phyloP scores from a whole-genome alignment of 2,797 vertebrate genomes.

The Tolypeutes matacus region DNA sequence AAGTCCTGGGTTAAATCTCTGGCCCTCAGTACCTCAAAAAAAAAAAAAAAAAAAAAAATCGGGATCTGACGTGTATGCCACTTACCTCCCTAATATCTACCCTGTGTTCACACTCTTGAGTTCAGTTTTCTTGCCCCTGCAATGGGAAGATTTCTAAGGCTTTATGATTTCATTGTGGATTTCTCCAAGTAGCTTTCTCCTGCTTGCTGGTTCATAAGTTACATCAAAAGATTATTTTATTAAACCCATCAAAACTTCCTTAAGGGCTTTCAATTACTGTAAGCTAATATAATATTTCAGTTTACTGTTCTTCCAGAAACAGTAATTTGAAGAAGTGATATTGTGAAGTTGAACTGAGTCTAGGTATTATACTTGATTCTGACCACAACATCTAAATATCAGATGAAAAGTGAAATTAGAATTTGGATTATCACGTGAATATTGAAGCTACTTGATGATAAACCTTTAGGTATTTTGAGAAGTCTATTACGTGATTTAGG shows the following conservation, averaged over 20 bases:
- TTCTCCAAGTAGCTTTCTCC: background rate
- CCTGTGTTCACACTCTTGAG: background rate
- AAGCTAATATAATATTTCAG: background rate
- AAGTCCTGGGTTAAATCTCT: too few relatives aligned
- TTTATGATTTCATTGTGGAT: slow-evolving; percentile 1
- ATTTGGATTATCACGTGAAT: slow-evolving; percentile 6
- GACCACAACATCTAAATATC: background rate
- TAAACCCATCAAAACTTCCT: background rate
- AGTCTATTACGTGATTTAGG: background rate
- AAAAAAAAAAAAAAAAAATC: too few relatives aligned
- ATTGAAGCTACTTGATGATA: background rate
- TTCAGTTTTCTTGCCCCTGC: background rate
- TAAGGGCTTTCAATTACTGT: background rate
- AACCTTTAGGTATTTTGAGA: slow-evolving; percentile 5
- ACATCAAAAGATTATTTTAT: background rate
- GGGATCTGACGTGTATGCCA: background rate
- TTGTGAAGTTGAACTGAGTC: slow-evolving; percentile 2
- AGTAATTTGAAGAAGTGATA: slow-evolving; percentile 46
- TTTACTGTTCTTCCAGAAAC: slow-evolving; percentile 6
- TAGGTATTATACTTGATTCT: slow-evolving; percentile 3
- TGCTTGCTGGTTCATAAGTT: background rate
- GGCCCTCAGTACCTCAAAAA: too few relatives aligned
- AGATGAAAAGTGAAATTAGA: slow-evolving; percentile 14
- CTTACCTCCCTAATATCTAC: background rate
- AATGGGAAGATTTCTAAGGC: background rate